Conservation (phyloP, 2,113 vertebrate species). For the Phalacrocorax pelagicus region DNA sequence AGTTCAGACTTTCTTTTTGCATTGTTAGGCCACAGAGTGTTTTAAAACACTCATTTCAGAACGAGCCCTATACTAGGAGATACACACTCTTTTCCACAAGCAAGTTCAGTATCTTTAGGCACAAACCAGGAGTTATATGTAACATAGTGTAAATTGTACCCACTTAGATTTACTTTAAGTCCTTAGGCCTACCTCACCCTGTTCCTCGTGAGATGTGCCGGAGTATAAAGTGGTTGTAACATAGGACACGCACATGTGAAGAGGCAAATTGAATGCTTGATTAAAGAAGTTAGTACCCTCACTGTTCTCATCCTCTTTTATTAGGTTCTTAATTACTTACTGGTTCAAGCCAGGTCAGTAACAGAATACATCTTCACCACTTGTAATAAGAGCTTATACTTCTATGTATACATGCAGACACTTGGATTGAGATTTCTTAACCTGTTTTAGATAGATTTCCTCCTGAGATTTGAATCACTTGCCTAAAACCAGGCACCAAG, state of each 20-base stretch:
- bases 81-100: neutral
- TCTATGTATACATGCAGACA: neutral
- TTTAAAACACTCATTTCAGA: neutral
- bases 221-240: neutral
- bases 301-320: neutral
- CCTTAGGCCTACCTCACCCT: neutral
- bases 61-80: neutral
- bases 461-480: neutral
- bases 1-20: neutral
- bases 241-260: neutral
- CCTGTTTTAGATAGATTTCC: neutral
- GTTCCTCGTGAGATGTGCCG: neutral
- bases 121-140: neutral
- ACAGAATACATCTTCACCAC: neutral
- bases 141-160: neutral
- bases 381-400: neutral
- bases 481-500: neutral
- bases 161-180: neutral
- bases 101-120: neutral
- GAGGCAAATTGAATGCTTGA: neutral
- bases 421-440: neutral
- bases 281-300: neutral
- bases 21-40: neutral
- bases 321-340: constrained; percentile 2
- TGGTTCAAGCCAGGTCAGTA: neutral